These are phyloP conservation scores for Genyomyrus donnyi DNA, from an alignment of 2,113 vertebrate genomes.

Conservation along the genomic window DNA sequence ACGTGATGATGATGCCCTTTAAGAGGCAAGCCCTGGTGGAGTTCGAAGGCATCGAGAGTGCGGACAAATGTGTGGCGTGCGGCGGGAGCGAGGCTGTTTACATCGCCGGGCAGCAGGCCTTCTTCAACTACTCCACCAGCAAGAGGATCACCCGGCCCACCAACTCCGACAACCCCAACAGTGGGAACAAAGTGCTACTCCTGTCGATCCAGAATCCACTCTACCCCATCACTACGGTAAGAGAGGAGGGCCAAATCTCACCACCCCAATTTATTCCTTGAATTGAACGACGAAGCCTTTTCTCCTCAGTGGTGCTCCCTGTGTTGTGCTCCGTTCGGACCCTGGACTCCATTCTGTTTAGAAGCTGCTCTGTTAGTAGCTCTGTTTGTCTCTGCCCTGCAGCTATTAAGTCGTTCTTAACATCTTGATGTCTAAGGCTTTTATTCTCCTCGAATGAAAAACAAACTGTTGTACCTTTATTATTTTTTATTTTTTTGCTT, in stretches of 20 bases:
- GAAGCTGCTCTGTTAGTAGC: not conserved
- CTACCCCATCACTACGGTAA: slow-evolving; percentile 89
- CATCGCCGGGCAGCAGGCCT: slow-evolving; percentile 83
- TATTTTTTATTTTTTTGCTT: not conserved
- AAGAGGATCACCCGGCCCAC: slow-evolving; percentile 86
- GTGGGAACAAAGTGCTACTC: slow-evolving; percentile 86
- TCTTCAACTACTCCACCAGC: slow-evolving; percentile 94
- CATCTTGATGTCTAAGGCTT: not conserved
- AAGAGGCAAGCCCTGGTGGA: slow-evolving; percentile 90
- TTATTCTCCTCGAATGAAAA: not conserved
- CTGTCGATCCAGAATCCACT: slow-evolving; percentile 89
- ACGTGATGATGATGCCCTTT: slow-evolving; percentile 97
- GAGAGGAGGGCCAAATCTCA: not conserved
- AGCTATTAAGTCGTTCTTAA: not conserved
- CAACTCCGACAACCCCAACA: slow-evolving; percentile 78
- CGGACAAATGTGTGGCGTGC: slow-evolving; percentile 75
- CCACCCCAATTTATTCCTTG: not conserved
- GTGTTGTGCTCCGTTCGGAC: not conserved
- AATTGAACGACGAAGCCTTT: not conserved
- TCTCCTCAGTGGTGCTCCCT: not conserved
- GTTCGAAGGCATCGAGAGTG: slow-evolving; percentile 78
- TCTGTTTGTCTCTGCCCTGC: not conserved
- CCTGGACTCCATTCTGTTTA: not conserved
- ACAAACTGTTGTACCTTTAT: not conserved
- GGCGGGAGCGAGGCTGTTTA: slow-evolving; percentile 72